A percentile compares a stretch with the other conserved stretches of the same genome.
Evolutionary conservation across 1,140 invertebrate genomes (phyloP).

Genomic region (Drosophila varians): DNA sequence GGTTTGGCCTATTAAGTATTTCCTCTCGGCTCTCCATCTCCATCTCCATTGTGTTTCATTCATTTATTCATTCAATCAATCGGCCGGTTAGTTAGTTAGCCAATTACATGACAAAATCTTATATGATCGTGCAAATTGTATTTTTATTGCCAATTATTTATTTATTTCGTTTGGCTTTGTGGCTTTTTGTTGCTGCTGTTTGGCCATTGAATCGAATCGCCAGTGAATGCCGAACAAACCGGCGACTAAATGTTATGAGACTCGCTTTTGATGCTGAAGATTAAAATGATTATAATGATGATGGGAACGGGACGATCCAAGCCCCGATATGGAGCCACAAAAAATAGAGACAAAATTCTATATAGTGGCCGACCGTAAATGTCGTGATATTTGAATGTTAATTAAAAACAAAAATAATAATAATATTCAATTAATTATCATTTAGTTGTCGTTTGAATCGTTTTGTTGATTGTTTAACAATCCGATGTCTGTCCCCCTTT

Average conservation of each 20-base stretch:
- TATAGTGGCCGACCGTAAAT: constrained; percentile 1
- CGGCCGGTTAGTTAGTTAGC: constrained; percentile 27
- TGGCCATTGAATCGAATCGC: constrained; percentile 33
- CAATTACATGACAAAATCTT: constrained; percentile 54
- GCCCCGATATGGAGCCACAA: background rate
- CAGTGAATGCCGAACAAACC: constrained; percentile 21
- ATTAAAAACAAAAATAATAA: constrained; percentile 35
- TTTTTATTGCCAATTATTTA: constrained; percentile 82
- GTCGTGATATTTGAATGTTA: constrained; percentile 49
- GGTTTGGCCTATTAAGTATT: background rate
- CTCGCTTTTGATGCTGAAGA: constrained; percentile 6
- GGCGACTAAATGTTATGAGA: constrained; percentile 39
- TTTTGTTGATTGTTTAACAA: constrained; percentile 56
- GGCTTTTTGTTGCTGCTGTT: constrained; percentile 11
- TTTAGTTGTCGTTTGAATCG: constrained; percentile 55
- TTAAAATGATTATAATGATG: constrained; percentile 11
- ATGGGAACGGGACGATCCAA: background rate
- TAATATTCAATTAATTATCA: constrained; percentile 74
- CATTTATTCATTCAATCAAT: constrained; percentile 20
- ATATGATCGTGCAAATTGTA: constrained; percentile 81
- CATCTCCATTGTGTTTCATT: constrained; percentile 7
- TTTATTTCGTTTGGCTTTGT: constrained; percentile 73
- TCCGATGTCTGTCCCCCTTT: constrained; percentile 34
- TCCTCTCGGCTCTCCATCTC: background rate
- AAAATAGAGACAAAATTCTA: background rate